Evolutionary conservation across 2,888 invertebrate species (phyloP), one percentile per base, ranked within the genome.

Genomic region (Eustalomyia histrio): DNA sequence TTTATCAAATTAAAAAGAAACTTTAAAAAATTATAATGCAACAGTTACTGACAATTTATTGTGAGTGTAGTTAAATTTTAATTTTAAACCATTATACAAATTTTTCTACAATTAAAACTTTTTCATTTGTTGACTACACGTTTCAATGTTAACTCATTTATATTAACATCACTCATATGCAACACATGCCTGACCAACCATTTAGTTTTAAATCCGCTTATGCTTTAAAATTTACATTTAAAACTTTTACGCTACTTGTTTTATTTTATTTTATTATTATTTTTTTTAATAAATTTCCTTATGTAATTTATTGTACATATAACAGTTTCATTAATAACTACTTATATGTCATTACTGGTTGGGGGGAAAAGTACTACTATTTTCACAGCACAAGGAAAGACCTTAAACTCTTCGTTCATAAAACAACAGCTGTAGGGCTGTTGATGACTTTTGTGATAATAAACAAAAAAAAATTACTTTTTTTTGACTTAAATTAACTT

Each of bases 361-460:
- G 60, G 39, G 39, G 17, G 43, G 6, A 60, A 60, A 39, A 3
- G 8, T 18, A n/a, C n/a, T n/a, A n/a, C n/a, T n/a, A n/a, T n/a
- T n/a, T 60, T 12, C 9, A 18, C 35, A 60, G 17, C 60, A 17
- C 33, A 60, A 16, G 29, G 24, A 58, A 33, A 24, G 60, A 60
- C 60, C 33, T 58, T 58, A 16, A 33, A 33, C n/a, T 58, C 35
- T 3, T 58, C 35, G 16, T 24, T 35, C 12, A 24, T 35, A 60
- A 60, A 60, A 60, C 39, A 17, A 58, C 61, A 47, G 60, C 17
- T 61, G 18, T n/a, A 52, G 17, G 64, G 29, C 52, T 50, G 52
- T 9, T 33, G 50, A 64, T 64, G 52, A 35, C 60, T 60, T 60
- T 60, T 47, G n/a, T 47, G 43, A 47, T 47, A 47, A 47, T 47